Evolutionary conservation across 1,140 invertebrate species (phyloP).

Genomic region (Drosophila takahashii): DNA sequence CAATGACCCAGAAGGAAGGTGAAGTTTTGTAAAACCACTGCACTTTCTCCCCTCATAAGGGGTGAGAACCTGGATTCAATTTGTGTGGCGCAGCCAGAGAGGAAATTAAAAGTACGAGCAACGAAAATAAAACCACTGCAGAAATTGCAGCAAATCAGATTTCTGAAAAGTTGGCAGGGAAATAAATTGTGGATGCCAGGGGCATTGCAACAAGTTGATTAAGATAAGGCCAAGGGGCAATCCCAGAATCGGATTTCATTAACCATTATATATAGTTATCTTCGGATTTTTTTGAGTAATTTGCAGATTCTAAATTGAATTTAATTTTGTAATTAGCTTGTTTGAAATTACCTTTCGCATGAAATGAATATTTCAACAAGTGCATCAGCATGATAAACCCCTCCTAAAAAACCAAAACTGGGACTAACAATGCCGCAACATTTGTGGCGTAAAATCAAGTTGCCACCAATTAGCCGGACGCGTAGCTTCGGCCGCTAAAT

Average conservation of each 20-base stretch:
- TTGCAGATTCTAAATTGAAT: not conserved
- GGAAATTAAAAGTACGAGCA: conserved; percentile 14
- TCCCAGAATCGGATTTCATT: not conserved
- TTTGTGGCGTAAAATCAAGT: conserved; percentile 38
- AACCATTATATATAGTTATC: too few relatives aligned
- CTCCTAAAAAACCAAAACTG: conserved; percentile 6
- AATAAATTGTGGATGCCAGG: not conserved
- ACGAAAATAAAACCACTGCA: not conserved
- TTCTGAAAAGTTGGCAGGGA: not conserved
- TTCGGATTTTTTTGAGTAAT: not conserved
- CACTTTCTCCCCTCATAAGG: not conserved
- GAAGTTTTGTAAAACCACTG: conserved; percentile 12
- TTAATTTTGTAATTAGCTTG: not conserved
- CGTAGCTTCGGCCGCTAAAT: conserved; percentile 40
- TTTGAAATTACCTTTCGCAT: not conserved
- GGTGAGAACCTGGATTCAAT: conserved; percentile 11
- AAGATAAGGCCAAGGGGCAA: conserved; percentile 1
- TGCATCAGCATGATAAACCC: conserved; percentile 4
- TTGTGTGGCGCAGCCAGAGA: conserved; percentile 10
- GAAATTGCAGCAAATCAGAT: conserved; percentile 20
- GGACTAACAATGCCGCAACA: conserved; percentile 10
- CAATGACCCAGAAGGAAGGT: conserved; percentile 13
- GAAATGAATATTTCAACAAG: not conserved
- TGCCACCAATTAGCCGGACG: conserved; percentile 44
- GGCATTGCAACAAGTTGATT: conserved; percentile 6